Evolutionary conservation across 1,140 invertebrate genomes (phyloP).

Genomic region (Goniozus legneri): DNA sequence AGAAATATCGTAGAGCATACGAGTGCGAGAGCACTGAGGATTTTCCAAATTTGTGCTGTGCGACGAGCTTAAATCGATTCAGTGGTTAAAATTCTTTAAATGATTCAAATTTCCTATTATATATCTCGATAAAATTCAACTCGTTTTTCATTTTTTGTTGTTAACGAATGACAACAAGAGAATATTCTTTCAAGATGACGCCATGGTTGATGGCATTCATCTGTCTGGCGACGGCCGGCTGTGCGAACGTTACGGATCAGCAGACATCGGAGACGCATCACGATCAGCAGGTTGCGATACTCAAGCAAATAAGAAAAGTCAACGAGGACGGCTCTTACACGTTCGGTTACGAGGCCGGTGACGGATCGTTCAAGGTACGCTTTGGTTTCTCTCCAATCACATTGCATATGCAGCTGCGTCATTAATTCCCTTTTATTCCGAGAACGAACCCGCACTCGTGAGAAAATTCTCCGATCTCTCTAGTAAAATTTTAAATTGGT

Average conservation of each 20-base stretch:
- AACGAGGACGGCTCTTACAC: conserved; percentile 84
- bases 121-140: neutral
- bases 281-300: conserved; percentile 57
- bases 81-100: too few species aligned
- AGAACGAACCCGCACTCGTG: too few species aligned
- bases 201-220: conserved; percentile 52
- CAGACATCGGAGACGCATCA: conserved; percentile 48
- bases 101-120: neutral
- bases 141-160: conserved; percentile 7
- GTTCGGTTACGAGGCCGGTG: conserved; percentile 79
- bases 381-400: conserved; percentile 1
- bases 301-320: conserved; percentile 75
- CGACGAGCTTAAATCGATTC: too few species aligned
- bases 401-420: too few species aligned
- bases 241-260: conserved; percentile 50
- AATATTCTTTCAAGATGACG: conserved; percentile 46
- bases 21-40: too few species aligned
- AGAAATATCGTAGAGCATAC: too few species aligned
- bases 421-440: too few species aligned
- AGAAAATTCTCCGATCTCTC: too few species aligned
- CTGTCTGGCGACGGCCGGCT: conserved; percentile 46
- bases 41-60: too few species aligned
- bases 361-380: conserved; percentile 72
- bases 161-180: conserved; percentile 10
- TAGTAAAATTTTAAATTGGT: too few species aligned